Evolutionary conservation across 2,888 invertebrate species (phyloP), one percentile per base, ranked within the genome.

Genomic region (Drosophila anomelani): DNA sequence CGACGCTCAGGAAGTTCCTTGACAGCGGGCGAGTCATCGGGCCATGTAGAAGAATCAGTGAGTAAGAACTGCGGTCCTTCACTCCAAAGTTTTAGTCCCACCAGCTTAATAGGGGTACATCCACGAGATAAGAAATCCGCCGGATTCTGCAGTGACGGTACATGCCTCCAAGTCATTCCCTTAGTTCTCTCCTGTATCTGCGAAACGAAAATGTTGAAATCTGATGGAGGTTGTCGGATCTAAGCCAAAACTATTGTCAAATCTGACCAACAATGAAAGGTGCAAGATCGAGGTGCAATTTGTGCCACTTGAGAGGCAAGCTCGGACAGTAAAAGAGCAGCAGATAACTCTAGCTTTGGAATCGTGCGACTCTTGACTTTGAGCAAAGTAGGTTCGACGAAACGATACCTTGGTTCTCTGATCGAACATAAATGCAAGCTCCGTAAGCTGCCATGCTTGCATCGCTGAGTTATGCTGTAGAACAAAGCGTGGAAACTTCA

Each of bases 301-400:
- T 41, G 44, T n/a, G 44, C 44, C 15, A 44, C 17, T 44, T 23
- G 13, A 13, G 44, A 44, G 17, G 9, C 20, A 44, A 44, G 44
- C 17, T 41, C 41, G 41, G 41, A 41, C 10, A 46, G 23, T 46
- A 46, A 46, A 46, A 46, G 44, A 13, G 44, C 39, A 5, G 32
- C 49, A 32, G 32, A 32, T 17, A 49, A 36, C 38, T 54, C 38
- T 7, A 53, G 36, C 38, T 54, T 38, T 10, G 38, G 53, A 38
- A 54, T 38, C 5, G n/a, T n/a, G 13, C 38, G 53, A 9, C 36
- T 36, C 38, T 56, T 17, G 32, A 56, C 17, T 56, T 56, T 2
- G 43, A 41, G 53, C 53, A 23, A 23, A 38, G 38, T 4, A n/a
- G 12, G 23, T 54, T 36, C n/a, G n/a, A 54, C 15, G n/a, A 54